Conservation (phyloP, 1,140 invertebrate genomes). For the Batillaria attramentaria region DNA sequence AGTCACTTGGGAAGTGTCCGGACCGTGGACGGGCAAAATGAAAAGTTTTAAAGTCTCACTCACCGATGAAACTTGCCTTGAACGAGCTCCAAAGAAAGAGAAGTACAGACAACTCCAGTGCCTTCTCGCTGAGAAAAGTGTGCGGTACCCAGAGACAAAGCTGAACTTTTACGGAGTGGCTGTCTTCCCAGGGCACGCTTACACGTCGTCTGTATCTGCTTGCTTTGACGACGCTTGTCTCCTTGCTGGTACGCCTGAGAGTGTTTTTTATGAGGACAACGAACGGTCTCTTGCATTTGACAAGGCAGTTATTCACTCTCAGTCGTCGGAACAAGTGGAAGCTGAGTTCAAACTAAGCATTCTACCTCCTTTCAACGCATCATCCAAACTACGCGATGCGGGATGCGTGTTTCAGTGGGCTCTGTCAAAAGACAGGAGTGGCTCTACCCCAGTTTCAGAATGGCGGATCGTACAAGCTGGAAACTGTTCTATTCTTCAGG, state of each 20-base stretch:
- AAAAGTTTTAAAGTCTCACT: background rate
- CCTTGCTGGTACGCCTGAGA: background rate
- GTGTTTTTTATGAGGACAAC: background rate
- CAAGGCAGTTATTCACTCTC: background rate
- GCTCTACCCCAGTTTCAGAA: slow-evolving; percentile 1
- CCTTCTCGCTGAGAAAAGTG: background rate
- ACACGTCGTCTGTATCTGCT: background rate
- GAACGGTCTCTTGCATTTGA: background rate
- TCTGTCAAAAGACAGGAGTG: background rate
- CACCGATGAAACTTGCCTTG: slow-evolving; percentile 14
- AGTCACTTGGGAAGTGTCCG: background rate
- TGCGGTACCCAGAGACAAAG: background rate
- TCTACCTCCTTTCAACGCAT: too few relatives aligned
- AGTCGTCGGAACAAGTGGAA: background rate
- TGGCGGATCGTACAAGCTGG: background rate
- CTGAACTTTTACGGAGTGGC: background rate
- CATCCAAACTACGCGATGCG: too few relatives aligned
- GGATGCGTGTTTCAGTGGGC: slow-evolving; percentile 13
- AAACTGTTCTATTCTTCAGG: slow-evolving; percentile 8
- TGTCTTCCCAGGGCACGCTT: background rate
- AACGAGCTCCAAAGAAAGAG: background rate
- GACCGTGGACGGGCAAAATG: background rate
- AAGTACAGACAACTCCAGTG: background rate
- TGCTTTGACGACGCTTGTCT: slow-evolving; percentile 22
- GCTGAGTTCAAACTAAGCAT: too few relatives aligned